phyloP scores from a whole-genome alignment of 2,888 invertebrate species.

The Drosophila affinis region DNA sequence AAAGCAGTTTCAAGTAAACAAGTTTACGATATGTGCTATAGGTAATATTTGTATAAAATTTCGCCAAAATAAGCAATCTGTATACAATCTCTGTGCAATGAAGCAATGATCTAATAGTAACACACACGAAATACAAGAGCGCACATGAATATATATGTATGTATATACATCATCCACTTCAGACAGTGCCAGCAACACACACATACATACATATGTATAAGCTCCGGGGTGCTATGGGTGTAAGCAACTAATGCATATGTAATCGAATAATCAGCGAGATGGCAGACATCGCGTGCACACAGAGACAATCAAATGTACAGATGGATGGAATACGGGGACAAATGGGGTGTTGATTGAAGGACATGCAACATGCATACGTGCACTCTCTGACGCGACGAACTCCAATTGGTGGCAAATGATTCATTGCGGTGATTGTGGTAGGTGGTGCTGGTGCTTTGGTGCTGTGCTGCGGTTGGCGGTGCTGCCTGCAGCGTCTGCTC shows the following conservation, averaged over 20 bases:
- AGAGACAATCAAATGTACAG: background rate
- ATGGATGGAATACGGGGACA: background rate
- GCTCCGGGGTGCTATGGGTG: background rate
- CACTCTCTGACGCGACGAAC: slow-evolving; percentile 79
- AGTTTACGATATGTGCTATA: background rate
- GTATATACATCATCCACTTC: background rate
- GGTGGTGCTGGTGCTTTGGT: slow-evolving; percentile 61
- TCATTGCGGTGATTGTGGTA: slow-evolving; percentile 78
- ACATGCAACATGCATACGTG: slow-evolving; percentile 82
- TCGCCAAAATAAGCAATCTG: background rate
- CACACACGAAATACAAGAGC: background rate
- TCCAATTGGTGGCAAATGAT: slow-evolving; percentile 76
- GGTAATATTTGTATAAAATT: background rate
- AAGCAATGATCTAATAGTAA: background rate
- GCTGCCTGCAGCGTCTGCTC: slow-evolving; percentile 24
- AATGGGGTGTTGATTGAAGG: slow-evolving; percentile 39
- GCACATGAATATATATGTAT: background rate
- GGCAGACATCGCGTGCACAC: background rate
- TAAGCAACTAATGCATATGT: background rate
- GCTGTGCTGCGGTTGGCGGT: slow-evolving; percentile 42
- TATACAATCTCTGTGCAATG: too few relatives aligned
- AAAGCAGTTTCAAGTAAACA: background rate
- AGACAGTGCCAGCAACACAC: background rate
- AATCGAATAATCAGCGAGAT: background rate
- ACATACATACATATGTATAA: background rate